Percentiles rank a stretch among this genome's conserved stretches.
Conservation (phyloP, 1,140 invertebrate genomes). For the Drosophila arawakana region DNA sequence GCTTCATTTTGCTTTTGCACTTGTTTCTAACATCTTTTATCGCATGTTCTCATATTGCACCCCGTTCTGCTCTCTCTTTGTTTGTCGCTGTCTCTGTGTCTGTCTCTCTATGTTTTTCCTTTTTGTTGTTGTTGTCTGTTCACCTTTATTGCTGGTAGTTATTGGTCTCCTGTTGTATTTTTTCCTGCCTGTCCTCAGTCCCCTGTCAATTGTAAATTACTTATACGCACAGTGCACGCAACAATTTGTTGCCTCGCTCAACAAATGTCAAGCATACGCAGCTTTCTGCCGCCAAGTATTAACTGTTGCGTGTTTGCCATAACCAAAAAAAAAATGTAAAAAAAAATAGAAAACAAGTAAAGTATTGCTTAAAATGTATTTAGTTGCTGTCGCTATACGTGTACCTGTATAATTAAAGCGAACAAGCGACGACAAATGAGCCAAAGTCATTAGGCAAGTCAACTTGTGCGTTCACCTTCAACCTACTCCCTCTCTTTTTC, state of each 20-base stretch:
- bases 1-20: constrained; percentile 46
- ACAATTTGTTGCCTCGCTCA: constrained; percentile 36
- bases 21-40: constrained; percentile 26
- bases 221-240: constrained; percentile 43
- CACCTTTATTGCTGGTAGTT: constrained; percentile 36
- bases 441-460: constrained; percentile 40
- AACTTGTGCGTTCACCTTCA: neutral
- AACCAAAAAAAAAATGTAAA: neutral
- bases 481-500: too few species aligned
- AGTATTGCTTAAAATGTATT: constrained; percentile 26
- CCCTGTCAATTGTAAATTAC: constrained; percentile 46
- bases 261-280: constrained; percentile 30
- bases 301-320: constrained; percentile 33
- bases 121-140: constrained; percentile 9
- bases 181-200: neutral
- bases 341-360: neutral
- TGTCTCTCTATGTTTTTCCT: constrained; percentile 2
- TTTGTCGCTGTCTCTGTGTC: neutral
- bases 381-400: constrained; percentile 34
- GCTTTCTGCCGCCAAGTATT: neutral
- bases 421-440: constrained; percentile 37
- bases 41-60: constrained; percentile 50
- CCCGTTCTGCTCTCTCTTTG: constrained; percentile 1
- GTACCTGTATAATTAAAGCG: constrained; percentile 27
- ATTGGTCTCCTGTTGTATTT: constrained; percentile 21